Evolutionary conservation across 1,140 invertebrate species (phyloP), one percentile per base, ranked within the genome.

Genomic region (Lepidurus couesii): DNA sequence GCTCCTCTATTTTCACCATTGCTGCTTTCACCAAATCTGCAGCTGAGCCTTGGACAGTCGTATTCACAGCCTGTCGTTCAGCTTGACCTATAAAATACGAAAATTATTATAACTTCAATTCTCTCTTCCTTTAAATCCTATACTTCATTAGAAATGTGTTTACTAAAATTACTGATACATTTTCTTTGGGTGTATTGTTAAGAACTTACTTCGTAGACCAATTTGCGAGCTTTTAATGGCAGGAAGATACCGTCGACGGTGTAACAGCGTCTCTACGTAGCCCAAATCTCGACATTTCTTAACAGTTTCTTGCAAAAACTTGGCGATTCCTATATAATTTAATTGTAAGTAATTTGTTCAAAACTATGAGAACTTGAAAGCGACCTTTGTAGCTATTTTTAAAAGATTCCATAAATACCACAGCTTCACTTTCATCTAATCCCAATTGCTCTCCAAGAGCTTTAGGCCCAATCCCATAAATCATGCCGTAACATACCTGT

Each of bases 51-150:
- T 99, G 97, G 74, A 99, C 92, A 42, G 90, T 93, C 7, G 95
- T 94, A 84, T 99, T 99, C 0, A 99, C 89, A 21, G 96, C 95
- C 88, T 98, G 96, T 74, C 98, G 87, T 86, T 98, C 95, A n/a
- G 94, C 93, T 88, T 96, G 90, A 81, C 86, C 92, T 94, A 82
- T 77, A 78, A 78, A 76, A 80, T 3, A 34, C 34, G 34, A 34
- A 8, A 80, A 34, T 79, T 80, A 78, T n/a, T 74, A 47, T 42
- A 16, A 74, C 65, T 4, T 5, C 34, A 34, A 34, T 34, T 3
- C 26, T 1, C 26, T 34, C 34, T 34, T 34, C 34, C 2, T 34
- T 34, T 34, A 2, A 34, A 4, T 34, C 34, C 2, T 34, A 4
- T 34, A 34, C 34, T 34, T 34, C 34, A 34, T 34, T 34, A 3